Conservation (phyloP, 1,140 invertebrate genomes). For the Scylla paramamosain region DNA sequence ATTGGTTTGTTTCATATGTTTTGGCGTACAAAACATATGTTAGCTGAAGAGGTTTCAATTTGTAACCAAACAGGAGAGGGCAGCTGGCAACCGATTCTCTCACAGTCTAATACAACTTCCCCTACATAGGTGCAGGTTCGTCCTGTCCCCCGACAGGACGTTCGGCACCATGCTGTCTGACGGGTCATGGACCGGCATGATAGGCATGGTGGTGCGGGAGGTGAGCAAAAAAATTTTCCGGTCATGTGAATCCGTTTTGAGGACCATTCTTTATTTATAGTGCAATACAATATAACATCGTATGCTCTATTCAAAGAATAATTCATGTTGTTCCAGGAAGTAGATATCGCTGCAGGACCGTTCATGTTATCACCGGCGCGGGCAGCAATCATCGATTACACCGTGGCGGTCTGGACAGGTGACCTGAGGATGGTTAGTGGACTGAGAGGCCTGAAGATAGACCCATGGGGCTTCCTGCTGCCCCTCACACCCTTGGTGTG, state of each 20-base stretch:
- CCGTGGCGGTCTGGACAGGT: background rate
- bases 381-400: slow-evolving; percentile 5
- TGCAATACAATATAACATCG: background rate
- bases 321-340: background rate
- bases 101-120: no score
- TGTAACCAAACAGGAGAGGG: background rate
- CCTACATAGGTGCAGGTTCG: background rate
- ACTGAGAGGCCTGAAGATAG: background rate
- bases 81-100: background rate
- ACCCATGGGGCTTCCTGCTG: slow-evolving; percentile 47
- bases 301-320: no score
- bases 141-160: background rate
- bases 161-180: background rate
- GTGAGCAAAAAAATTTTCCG: background rate
- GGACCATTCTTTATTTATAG: no score
- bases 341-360: slow-evolving; percentile 3
- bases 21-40: no score
- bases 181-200: slow-evolving; percentile 11
- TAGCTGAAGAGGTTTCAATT: background rate
- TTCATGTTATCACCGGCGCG: background rate
- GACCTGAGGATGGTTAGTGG: slow-evolving; percentile 17
- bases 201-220: slow-evolving; percentile 32
- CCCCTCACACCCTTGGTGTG: slow-evolving; percentile 35
- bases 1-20: no score
- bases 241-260: no score